Conservation (phyloP, 2,888 invertebrate genomes). For the Eulithis testata region DNA sequence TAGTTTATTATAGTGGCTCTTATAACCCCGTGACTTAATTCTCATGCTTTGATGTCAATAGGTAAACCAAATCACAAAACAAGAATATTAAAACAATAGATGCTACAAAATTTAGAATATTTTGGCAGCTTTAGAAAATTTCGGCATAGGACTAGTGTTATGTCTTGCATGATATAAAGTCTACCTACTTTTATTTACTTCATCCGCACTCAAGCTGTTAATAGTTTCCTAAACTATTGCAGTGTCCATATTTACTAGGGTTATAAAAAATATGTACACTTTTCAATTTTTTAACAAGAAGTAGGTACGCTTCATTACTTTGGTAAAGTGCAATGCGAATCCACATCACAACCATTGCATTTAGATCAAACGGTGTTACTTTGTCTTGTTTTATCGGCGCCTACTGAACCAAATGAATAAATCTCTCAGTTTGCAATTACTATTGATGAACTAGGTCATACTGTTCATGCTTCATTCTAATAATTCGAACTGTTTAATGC, state of each 20-base stretch:
- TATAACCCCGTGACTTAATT: conserved; percentile 25
- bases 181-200: no score
- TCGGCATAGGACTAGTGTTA: no score
- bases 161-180: no score
- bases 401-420: conserved; percentile 32
- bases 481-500: conserved; percentile 24
- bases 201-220: no score
- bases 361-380: conserved; percentile 12
- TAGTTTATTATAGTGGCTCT: conserved; percentile 20
- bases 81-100: no score
- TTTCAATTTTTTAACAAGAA: neutral
- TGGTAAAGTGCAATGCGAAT: conserved; percentile 4
- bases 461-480: conserved; percentile 33
- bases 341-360: conserved; percentile 18
- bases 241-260: no score
- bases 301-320: neutral
- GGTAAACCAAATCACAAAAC: neutral
- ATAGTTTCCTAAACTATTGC: no score
- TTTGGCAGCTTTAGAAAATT: no score
- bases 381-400: conserved; percentile 15
- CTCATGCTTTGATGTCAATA: conserved; percentile 17
- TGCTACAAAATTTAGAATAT: no score
- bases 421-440: conserved; percentile 26
- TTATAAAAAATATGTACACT: neutral
- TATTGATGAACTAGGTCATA: conserved; percentile 35